Conservation (phyloP, 2,888 invertebrate species). For the Aproaerema taeniolella region DNA sequence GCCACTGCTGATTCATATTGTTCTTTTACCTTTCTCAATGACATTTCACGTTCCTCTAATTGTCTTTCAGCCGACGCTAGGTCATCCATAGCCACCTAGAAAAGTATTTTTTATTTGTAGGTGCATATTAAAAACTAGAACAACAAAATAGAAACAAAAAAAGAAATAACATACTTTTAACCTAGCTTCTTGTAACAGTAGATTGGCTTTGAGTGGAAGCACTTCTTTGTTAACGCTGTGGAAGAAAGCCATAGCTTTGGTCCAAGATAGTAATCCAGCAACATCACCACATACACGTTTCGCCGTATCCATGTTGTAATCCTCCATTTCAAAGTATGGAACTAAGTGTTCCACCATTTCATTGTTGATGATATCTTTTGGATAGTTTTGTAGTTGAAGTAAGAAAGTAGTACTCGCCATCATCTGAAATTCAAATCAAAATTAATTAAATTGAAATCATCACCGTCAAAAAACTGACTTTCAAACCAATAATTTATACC, state of each 20-base stretch:
- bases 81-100: slow-evolving; percentile 91
- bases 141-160: neutral
- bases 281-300: slow-evolving; percentile 97
- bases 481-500: slow-evolving; percentile 56
- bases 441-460: too few relatives aligned
- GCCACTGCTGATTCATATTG: slow-evolving; percentile 95
- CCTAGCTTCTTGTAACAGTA: slow-evolving; percentile 93
- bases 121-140: neutral
- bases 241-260: slow-evolving; percentile 96
- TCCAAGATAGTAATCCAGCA: slow-evolving; percentile 96
- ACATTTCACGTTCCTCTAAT: slow-evolving; percentile 92
- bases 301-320: slow-evolving; percentile 98
- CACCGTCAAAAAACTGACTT: too few relatives aligned
- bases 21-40: slow-evolving; percentile 91
- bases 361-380: slow-evolving; percentile 97
- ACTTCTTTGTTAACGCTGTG: slow-evolving; percentile 98
- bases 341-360: slow-evolving; percentile 96
- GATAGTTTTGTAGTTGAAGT: slow-evolving; percentile 94
- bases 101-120: neutral
- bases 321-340: slow-evolving; percentile 96
- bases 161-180: slow-evolving; percentile 74
- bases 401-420: slow-evolving; percentile 97
- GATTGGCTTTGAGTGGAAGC: slow-evolving; percentile 93
- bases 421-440: slow-evolving; percentile 83
- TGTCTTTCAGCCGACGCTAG: slow-evolving; percentile 91